phyloP scores from a whole-genome alignment of 2,797 vertebrate genomes.

The Podarcis lilfordi region DNA sequence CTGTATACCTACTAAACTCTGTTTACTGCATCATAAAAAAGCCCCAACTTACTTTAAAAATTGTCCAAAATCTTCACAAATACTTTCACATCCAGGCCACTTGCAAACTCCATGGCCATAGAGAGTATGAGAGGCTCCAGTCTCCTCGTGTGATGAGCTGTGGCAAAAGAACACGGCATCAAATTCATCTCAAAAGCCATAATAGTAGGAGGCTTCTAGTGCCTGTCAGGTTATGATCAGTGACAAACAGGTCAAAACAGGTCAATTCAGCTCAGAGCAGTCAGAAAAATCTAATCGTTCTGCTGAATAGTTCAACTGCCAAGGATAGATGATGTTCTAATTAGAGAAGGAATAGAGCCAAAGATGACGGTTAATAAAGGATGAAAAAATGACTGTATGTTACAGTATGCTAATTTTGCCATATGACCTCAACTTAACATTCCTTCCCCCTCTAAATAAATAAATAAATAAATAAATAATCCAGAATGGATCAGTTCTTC shows the following conservation, averaged over 20 bases:
- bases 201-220: conserved; percentile 81
- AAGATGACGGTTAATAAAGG: conserved; percentile 85
- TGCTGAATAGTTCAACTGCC: conserved; percentile 82
- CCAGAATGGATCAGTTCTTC: conserved; percentile 41
- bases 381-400: conserved; percentile 81
- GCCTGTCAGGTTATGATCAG: conserved; percentile 85
- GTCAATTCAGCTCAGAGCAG: conserved; percentile 84
- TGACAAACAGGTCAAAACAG: conserved; percentile 85
- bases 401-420: conserved; percentile 80
- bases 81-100: conserved; percentile 98
- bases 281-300: conserved; percentile 86
- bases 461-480: not conserved
- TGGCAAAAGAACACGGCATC: conserved; percentile 77
- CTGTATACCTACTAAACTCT: conserved; percentile 32
- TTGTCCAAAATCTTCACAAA: conserved; percentile 99
- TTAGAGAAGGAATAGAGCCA: conserved; percentile 82
- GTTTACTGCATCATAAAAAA: conserved; percentile 32
- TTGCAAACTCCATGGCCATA: conserved; percentile 99
- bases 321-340: conserved; percentile 84
- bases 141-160: conserved; percentile 97
- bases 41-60: conserved; percentile 95
- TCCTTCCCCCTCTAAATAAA: conserved; percentile 41
- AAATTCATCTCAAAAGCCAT: conserved; percentile 82
- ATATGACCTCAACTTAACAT: conserved; percentile 78
- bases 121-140: conserved; percentile 93